phyloP scores from a whole-genome alignment of 2,797 vertebrate genomes.

The Sebastes variabilis region DNA sequence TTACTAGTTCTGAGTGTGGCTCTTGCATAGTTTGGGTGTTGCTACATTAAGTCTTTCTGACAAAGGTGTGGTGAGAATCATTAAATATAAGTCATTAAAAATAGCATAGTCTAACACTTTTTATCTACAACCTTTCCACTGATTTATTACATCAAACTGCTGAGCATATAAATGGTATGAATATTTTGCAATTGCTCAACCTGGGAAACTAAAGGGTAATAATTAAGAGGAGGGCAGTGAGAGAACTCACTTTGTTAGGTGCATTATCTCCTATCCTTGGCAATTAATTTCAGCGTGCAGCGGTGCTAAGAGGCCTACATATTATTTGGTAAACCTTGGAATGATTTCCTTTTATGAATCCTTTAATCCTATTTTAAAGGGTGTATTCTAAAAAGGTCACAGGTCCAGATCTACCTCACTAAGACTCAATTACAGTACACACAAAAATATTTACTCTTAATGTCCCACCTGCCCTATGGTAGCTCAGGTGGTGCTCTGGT shows the following conservation, averaged over 20 bases:
- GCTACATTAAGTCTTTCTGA: constrained; percentile 23
- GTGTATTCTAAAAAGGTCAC: too few relatives aligned
- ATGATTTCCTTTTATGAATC: background rate
- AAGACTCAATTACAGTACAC: background rate
- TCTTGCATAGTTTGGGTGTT: constrained; percentile 30
- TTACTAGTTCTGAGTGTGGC: constrained; percentile 74
- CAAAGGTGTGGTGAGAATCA: constrained; percentile 23
- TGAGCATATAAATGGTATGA: background rate
- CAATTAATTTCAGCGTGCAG: background rate
- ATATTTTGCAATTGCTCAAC: background rate
- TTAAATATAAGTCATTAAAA: constrained; percentile 27
- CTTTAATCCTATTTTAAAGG: background rate
- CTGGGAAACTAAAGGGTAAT: background rate
- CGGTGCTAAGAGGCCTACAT: background rate
- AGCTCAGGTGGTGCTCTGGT: background rate
- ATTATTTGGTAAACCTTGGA: background rate
- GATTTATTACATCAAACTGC: background rate
- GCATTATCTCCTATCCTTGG: background rate
- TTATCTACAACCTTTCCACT: background rate
- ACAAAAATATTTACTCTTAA: background rate
- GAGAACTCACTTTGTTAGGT: background rate
- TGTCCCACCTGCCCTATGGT: background rate
- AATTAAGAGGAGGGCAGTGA: background rate
- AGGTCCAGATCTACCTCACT: background rate
- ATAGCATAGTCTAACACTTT: constrained; percentile 11